Conservation (phyloP, 2,113 vertebrate species). For the Struthio camelus region DNA sequence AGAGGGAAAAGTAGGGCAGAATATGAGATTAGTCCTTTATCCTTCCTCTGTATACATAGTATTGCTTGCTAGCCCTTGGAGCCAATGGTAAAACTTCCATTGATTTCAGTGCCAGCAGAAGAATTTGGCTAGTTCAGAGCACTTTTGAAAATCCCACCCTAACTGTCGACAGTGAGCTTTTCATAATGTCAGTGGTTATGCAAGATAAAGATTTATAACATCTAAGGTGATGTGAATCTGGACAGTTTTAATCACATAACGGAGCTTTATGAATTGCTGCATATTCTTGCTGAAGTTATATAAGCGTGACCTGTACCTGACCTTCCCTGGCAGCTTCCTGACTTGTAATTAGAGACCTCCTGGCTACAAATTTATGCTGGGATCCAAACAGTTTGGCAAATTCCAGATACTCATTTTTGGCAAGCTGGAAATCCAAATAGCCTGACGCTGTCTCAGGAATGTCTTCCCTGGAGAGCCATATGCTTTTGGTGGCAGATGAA, state of each 20-base stretch:
- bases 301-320: background rate
- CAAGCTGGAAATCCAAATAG: background rate
- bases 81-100: background rate
- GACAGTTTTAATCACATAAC: background rate
- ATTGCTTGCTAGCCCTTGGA: background rate
- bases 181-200: background rate
- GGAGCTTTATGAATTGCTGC: background rate
- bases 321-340: background rate
- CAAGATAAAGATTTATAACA: constrained; percentile 14
- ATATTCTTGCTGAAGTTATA: background rate
- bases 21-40: background rate
- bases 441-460: background rate
- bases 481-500: background rate
- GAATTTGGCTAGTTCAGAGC: background rate
- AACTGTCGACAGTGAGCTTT: background rate
- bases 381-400: background rate
- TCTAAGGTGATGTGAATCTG: background rate
- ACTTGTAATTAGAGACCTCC: background rate
- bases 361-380: background rate
- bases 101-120: background rate
- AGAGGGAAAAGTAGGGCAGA: background rate
- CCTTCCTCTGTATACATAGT: background rate
- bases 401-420: constrained; percentile 19
- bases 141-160: background rate
- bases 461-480: background rate